These are phyloP conservation scores for Frankliniella fusca DNA, from an alignment of 2,888 invertebrate genomes.

Conservation along the genomic window DNA sequence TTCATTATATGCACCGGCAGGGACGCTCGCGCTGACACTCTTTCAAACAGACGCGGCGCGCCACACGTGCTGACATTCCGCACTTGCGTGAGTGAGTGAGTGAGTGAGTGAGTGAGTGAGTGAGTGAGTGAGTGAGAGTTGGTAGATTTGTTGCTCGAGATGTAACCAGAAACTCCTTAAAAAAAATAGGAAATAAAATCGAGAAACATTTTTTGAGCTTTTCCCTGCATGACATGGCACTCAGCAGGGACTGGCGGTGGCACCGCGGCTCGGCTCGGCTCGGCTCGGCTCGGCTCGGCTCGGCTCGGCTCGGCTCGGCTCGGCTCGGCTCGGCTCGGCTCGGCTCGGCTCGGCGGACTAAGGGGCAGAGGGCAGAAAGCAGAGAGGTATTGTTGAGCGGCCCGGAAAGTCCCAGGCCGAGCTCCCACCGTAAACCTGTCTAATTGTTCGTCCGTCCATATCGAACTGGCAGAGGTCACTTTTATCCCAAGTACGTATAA, in stretches of 20 bases:
- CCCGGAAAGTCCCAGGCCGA: neutral
- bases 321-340: neutral
- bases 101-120: too few relatives aligned
- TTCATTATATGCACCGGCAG: constrained; percentile 20
- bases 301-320: neutral
- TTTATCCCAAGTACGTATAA: neutral
- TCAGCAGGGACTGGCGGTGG: neutral
- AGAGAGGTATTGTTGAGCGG: neutral
- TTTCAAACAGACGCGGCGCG: neutral
- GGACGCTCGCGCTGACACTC: neutral
- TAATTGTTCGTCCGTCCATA: constrained; percentile 16
- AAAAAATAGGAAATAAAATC: too few relatives aligned
- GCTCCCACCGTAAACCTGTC: constrained; percentile 23
- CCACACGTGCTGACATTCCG: neutral
- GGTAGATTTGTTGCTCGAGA: too few relatives aligned
- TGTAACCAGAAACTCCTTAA: too few relatives aligned
- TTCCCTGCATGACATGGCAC: too few relatives aligned
- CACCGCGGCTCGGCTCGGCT: neutral
- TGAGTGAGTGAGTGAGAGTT: too few relatives aligned
- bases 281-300: too few relatives aligned
- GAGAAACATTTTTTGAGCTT: too few relatives aligned
- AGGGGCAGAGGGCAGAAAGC: neutral
- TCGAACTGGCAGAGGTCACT: constrained; percentile 15
- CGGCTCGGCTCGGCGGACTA: neutral
- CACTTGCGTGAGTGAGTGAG: too few relatives aligned